These are phyloP conservation scores for Pteria penguin DNA, from an alignment of 2,888 invertebrate species.

Conservation along the genomic window DNA sequence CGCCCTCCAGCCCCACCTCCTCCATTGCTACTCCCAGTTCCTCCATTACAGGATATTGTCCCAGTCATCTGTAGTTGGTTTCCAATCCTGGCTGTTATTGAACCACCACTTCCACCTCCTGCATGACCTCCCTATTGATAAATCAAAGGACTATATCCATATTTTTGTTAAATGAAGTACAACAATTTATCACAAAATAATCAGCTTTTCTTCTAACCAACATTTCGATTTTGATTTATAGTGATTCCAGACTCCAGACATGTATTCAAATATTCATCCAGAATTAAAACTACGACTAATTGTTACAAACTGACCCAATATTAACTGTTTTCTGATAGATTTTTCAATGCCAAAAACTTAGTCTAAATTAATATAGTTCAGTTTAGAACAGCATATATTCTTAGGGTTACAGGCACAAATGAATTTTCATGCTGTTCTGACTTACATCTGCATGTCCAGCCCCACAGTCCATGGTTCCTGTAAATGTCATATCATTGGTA, in stretches of 20 bases:
- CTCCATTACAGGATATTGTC: slow-evolving; percentile 60
- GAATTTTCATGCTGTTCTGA: no score
- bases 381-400: no score
- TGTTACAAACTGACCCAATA: no score
- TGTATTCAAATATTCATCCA: no score
- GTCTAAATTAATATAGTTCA: no score
- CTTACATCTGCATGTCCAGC: slow-evolving; percentile 51
- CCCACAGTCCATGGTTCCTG: slow-evolving; percentile 44
- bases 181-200: neutral
- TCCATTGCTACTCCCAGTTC: slow-evolving; percentile 39
- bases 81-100: slow-evolving; percentile 50
- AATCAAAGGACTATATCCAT: neutral
- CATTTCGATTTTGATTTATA: no score
- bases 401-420: no score
- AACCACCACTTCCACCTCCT: slow-evolving; percentile 70
- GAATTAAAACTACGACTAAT: no score
- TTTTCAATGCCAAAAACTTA: no score
- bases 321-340: no score
- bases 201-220: no score
- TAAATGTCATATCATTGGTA: slow-evolving; percentile 35
- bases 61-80: slow-evolving; percentile 48
- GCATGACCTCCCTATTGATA: slow-evolving; percentile 43
- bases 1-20: slow-evolving; percentile 69
- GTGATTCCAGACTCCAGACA: no score
- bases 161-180: neutral